Percentiles rank a stretch among this genome's conserved stretches.
These are phyloP conservation scores for Geopemphigus sp. DNA, from an alignment of 1,140 invertebrate genomes.

Conservation along the genomic window DNA sequence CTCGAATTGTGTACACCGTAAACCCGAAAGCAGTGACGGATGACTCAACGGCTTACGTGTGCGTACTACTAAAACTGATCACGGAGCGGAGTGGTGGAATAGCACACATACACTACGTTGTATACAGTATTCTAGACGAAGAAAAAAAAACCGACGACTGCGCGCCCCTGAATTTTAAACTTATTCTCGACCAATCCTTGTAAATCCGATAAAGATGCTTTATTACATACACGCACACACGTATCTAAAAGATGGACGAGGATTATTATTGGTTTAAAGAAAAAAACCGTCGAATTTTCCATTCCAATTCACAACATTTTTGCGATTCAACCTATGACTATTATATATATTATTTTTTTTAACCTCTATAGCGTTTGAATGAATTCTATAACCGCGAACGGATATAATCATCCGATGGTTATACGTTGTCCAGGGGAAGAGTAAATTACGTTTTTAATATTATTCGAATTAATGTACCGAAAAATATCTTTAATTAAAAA, in stretches of 20 bases:
- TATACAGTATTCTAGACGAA: neutral
- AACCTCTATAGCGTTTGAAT: neutral
- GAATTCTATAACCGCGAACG: neutral
- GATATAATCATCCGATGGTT: neutral
- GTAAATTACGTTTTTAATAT: too few species aligned
- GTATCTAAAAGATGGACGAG: neutral
- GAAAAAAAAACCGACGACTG: neutral
- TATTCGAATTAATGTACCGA: too few species aligned
- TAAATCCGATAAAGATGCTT: slow-evolving; percentile 15
- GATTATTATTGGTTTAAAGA: neutral
- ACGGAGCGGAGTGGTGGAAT: neutral
- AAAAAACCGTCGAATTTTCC: neutral
- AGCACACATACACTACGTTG: too few species aligned
- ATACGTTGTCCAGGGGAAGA: too few species aligned
- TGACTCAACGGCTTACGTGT: slow-evolving; percentile 27
- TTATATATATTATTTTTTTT: neutral
- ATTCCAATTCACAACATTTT: neutral
- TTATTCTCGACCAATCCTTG: neutral
- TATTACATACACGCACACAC: neutral
- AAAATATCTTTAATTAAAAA: neutral
- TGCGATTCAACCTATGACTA: neutral
- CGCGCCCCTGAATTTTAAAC: slow-evolving; percentile 18
- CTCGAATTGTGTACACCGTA: slow-evolving; percentile 18
- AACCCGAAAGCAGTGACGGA: slow-evolving; percentile 5
- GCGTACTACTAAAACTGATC: slow-evolving; percentile 6